Percentiles rank a stretch among this genome's conserved stretches.
phyloP scores from a whole-genome alignment of 1,140 invertebrate species.

The Dendroctonus ponderosae region DNA sequence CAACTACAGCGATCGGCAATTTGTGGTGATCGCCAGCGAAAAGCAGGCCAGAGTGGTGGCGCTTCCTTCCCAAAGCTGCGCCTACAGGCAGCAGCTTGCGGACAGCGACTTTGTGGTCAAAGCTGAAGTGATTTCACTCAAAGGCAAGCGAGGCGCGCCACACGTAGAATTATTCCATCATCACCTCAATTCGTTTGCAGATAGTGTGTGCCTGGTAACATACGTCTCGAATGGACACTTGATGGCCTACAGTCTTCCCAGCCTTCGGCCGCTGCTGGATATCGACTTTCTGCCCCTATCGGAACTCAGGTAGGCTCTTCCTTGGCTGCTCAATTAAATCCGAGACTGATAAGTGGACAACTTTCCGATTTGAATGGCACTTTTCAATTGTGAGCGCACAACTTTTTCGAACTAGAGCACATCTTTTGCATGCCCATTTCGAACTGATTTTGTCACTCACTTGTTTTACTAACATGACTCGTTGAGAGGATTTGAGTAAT shows the following conservation, averaged over 20 bases:
- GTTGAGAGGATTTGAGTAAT: too few species aligned
- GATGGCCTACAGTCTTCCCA: slow-evolving; percentile 89
- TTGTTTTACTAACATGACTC: too few species aligned
- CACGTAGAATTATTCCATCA: neutral
- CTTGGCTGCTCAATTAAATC: neutral
- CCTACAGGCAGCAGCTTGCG: slow-evolving; percentile 80
- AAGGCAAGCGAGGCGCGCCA: slow-evolving; percentile 61
- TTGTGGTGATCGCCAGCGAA: slow-evolving; percentile 89
- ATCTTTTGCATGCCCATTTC: slow-evolving; percentile 22
- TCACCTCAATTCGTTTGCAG: slow-evolving; percentile 57
- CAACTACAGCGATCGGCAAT: slow-evolving; percentile 78
- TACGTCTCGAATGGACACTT: slow-evolving; percentile 93
- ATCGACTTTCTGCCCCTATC: slow-evolving; percentile 90
- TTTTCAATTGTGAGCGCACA: slow-evolving; percentile 20
- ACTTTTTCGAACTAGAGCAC: slow-evolving; percentile 27
- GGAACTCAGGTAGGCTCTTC: slow-evolving; percentile 79
- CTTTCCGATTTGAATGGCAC: slow-evolving; percentile 6
- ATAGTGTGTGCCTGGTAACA: slow-evolving; percentile 90
- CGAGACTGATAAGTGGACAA: neutral
- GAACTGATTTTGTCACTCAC: too few species aligned
- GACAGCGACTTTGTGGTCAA: slow-evolving; percentile 91
- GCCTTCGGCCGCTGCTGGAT: slow-evolving; percentile 85
- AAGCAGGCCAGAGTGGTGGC: slow-evolving; percentile 93
- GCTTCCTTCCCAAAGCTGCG: slow-evolving; percentile 90
- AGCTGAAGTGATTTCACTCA: slow-evolving; percentile 89